Base-by-base conservation (phyloP, 2,888 invertebrate genomes). In the Drosophila formosana region DNA sequence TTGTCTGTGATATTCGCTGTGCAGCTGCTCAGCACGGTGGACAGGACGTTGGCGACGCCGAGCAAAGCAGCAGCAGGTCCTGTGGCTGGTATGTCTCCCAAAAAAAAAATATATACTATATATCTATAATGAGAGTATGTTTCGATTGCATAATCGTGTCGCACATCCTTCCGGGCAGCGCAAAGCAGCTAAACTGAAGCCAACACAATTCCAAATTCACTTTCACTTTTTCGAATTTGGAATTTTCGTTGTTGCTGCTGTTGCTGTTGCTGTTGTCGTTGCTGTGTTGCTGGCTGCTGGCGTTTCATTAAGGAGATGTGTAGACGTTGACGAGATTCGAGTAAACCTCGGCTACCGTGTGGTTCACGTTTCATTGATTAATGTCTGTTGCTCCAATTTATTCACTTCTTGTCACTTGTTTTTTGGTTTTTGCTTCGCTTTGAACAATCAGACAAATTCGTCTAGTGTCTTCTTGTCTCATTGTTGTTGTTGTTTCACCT, bases 1-100 rank as follows among this genome's bases (percentile, higher is more conserved):
- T 84, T 91, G 75, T 85, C 92, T 91, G 91, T 92, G 91, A 91
- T 92, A 91, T 70, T 90, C 30, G 84, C 83, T 79, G 72, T 92
- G 80, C 91, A 91, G 76, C 75, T 92, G 80, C 75, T 90, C 45
- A 89, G 90, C 89, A 87, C 89, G 60, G 83, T 89, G 69, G 90
- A 89, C 86, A 90, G 90, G 74, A 88, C 89, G 49, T 75, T 88
- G 65, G 91, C 90, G 18, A 75, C 90, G 67, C 91, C 91, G 34
- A 82, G 80, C 50, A 87, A 86, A 53, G 69, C 51, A 72, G 62
- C 88, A 32, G 62, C 88, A 45, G 86, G 84, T 79, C 88, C 91
- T 77, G 78, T 88, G 39, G 82, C 91, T 86, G 92, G 92, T 92
- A 91, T 81, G 88, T 87, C 66, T 8, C 25, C 18, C n/a, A 52